phyloP scores from a whole-genome alignment of 2,113 vertebrate genomes.

The Alectura lathami region DNA sequence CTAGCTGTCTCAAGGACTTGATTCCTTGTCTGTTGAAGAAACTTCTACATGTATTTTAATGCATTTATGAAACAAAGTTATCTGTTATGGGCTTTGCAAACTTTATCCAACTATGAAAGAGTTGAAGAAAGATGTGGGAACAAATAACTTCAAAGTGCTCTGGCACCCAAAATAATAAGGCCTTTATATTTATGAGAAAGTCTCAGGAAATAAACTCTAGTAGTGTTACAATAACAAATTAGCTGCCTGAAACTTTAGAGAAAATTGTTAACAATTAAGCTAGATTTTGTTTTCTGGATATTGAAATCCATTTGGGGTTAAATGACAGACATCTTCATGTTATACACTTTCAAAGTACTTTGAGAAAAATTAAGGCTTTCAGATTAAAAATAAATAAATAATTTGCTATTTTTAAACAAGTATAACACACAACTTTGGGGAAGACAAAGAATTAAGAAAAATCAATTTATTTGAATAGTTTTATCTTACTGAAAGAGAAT shows the following conservation, averaged over 20 bases:
- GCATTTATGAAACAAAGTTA: not conserved
- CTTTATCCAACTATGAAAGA: not conserved
- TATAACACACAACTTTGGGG: not conserved
- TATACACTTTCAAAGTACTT: not conserved
- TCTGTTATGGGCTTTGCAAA: too few species aligned
- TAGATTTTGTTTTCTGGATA: too few species aligned
- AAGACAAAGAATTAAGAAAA: not conserved
- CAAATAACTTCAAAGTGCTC: not conserved
- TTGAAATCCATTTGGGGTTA: not conserved
- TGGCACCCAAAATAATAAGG: not conserved
- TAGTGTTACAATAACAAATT: not conserved
- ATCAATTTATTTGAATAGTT: not conserved
- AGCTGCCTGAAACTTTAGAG: too few species aligned
- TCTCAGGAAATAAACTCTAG: not conserved
- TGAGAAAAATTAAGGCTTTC: not conserved
- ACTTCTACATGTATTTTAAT: not conserved
- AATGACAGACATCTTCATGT: not conserved
- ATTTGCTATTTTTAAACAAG: not conserved
- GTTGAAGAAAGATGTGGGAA: not conserved
- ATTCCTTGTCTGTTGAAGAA: not conserved
- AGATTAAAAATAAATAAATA: rapidly evolving
- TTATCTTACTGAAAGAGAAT: not conserved
- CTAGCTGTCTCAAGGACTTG: not conserved
- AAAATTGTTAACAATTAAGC: too few species aligned
- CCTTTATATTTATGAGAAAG: not conserved